phyloP scores from a whole-genome alignment of 2,113 vertebrate genomes.

The Elephantulus edwardii region DNA sequence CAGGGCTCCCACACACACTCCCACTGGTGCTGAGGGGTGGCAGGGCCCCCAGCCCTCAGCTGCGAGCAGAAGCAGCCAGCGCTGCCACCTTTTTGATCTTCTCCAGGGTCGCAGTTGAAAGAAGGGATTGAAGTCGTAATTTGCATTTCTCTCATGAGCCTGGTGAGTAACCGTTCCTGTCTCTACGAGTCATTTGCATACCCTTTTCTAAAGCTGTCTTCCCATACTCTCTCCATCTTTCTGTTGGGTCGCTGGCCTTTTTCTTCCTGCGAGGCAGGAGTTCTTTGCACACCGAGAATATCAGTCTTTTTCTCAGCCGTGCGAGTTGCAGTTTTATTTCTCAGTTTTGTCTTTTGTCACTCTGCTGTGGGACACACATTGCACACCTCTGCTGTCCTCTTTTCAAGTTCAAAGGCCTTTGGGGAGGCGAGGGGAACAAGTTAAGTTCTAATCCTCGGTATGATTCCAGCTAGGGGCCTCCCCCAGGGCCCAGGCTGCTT shows the following conservation, averaged over 20 bases:
- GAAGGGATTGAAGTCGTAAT: constrained; percentile 46
- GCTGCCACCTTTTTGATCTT: not conserved
- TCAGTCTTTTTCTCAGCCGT: not conserved
- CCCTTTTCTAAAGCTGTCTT: constrained; percentile 42
- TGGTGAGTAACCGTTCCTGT: constrained; percentile 35
- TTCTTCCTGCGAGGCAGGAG: not conserved
- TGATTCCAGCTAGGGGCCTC: not conserved
- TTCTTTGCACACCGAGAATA: not conserved
- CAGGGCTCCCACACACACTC: not conserved
- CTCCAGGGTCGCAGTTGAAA: constrained; percentile 22
- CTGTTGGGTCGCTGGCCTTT: not conserved
- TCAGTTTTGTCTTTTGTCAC: not conserved
- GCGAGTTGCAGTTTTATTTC: not conserved
- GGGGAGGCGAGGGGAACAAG: not conserved
- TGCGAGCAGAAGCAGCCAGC: no score
- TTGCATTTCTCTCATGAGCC: constrained; percentile 54
- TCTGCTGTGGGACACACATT: not conserved
- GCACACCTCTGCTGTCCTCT: not conserved
- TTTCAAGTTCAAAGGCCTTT: constrained; percentile 17
- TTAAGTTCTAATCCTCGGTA: not conserved
- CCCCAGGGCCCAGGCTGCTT: not conserved
- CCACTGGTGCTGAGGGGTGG: not conserved
- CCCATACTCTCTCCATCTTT: not conserved
- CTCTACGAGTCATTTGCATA: constrained; percentile 22
- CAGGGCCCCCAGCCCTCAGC: not conserved